Conservation (phyloP, 2,797 vertebrate genomes). For the Lithobates pipiens region DNA sequence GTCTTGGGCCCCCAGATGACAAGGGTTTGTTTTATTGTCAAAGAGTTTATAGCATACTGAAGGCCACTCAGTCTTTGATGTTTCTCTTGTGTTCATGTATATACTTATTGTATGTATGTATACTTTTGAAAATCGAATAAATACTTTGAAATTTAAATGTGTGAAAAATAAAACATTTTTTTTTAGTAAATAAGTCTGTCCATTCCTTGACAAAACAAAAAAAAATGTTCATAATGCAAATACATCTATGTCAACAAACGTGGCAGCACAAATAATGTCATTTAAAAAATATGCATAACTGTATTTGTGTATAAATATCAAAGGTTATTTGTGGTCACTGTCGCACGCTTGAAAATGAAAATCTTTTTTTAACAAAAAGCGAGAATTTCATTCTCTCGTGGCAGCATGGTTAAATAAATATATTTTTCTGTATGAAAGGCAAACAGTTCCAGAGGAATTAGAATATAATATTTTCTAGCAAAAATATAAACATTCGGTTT, state of each 20-base stretch:
- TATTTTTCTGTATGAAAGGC: neutral
- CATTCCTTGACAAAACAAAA: neutral
- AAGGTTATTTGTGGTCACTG: neutral
- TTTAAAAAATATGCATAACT: slow-evolving; percentile 2
- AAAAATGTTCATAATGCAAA: neutral
- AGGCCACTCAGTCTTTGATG: no score
- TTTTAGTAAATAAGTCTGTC: neutral
- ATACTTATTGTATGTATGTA: no score
- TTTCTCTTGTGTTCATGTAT: no score
- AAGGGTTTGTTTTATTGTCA: no score
- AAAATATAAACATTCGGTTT: no score
- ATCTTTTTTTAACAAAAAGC: neutral
- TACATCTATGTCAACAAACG: slow-evolving; percentile 15
- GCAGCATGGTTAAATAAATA: neutral
- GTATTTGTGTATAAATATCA: slow-evolving; percentile 30
- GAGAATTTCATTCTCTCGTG: neutral
- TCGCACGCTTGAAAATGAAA: neutral
- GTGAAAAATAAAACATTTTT: neutral
- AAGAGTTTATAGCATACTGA: no score
- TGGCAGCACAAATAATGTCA: slow-evolving; percentile 14
- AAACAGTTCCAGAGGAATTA: neutral
- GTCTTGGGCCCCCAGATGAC: no score
- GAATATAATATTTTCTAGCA: neutral
- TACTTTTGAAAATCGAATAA: no score
- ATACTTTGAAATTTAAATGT: no score